phyloP scores from a whole-genome alignment of 2,888 invertebrate genomes.

The Branchipolynoe longqiensis region DNA sequence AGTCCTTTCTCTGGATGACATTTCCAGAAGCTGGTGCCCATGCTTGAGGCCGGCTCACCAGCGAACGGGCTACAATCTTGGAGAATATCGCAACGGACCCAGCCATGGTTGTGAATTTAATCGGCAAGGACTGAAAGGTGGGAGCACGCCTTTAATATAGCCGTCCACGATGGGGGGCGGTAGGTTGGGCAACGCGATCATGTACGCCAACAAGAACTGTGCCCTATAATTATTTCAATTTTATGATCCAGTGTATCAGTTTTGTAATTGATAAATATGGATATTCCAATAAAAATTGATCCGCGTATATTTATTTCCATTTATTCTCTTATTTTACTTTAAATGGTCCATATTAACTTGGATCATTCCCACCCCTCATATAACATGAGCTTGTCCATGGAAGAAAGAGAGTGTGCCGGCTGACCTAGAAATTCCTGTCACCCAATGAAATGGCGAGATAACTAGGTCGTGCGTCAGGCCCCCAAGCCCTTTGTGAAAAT shows the following conservation, averaged over 20 bases:
- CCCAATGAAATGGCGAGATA: not conserved
- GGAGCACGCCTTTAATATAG: not conserved
- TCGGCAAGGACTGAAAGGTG: not conserved
- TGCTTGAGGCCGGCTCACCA: conserved; percentile 71
- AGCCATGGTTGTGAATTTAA: conserved; percentile 57
- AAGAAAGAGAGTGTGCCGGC: not conserved
- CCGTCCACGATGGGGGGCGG: not conserved
- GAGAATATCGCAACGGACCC: conserved; percentile 66
- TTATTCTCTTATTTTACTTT: not conserved
- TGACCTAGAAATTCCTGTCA: not conserved
- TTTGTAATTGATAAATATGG: no score
- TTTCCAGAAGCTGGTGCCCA: conserved; percentile 72
- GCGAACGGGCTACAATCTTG: conserved; percentile 72
- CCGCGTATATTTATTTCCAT: not conserved
- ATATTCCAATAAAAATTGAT: no score
- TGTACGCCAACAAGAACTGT: not conserved
- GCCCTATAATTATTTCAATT: not conserved
- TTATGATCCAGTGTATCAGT: no score
- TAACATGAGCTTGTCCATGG: not conserved
- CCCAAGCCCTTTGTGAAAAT: conserved; percentile 30
- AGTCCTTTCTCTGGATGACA: conserved; percentile 74
- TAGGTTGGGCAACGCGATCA: not conserved
- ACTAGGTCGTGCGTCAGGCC: conserved; percentile 23
- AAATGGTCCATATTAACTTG: not conserved
- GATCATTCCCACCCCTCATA: not conserved